Evolutionary conservation across 35 echinoderm and acorn worm genomes (phyloP).

Genomic region (Ophiothrix spiculata): DNA sequence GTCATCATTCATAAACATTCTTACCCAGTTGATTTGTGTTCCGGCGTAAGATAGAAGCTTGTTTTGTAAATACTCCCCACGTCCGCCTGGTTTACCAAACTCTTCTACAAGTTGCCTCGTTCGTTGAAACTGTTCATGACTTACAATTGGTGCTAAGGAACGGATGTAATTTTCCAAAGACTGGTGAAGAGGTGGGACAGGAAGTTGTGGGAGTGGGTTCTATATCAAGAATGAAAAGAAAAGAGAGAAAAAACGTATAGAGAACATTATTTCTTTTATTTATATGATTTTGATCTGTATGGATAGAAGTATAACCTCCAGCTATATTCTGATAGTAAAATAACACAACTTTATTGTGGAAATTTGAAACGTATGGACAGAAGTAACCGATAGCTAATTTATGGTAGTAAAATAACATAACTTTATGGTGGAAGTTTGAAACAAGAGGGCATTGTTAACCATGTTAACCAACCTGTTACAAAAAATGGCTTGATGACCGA

Average conservation of each 20-base stretch:
- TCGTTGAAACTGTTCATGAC: conserved; percentile 53
- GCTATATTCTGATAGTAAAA: too few relatives aligned
- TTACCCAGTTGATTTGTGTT: conserved; percentile 81
- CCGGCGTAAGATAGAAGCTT: conserved; percentile 74
- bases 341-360: too few relatives aligned
- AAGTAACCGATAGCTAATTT: too few relatives aligned
- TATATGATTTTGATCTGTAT: too few relatives aligned
- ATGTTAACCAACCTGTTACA: too few relatives aligned
- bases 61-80: conserved; percentile 67
- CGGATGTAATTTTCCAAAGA: conserved; percentile 71
- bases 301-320: too few relatives aligned
- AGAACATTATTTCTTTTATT: background rate
- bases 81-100: conserved; percentile 73
- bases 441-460: too few relatives aligned
- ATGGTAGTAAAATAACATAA: too few relatives aligned
- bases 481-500: too few relatives aligned
- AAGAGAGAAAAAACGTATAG: background rate
- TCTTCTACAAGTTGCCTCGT: conserved; percentile 57
- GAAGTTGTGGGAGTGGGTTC: conserved; percentile 87
- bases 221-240: conserved; percentile 34
- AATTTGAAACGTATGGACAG: too few relatives aligned
- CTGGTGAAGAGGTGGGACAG: conserved; percentile 84
- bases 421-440: too few relatives aligned
- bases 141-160: conserved; percentile 60
- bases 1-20: background rate